phyloP scores from a whole-genome alignment of 1,140 invertebrate genomes.

The Trachymyrmex cornetzi region DNA sequence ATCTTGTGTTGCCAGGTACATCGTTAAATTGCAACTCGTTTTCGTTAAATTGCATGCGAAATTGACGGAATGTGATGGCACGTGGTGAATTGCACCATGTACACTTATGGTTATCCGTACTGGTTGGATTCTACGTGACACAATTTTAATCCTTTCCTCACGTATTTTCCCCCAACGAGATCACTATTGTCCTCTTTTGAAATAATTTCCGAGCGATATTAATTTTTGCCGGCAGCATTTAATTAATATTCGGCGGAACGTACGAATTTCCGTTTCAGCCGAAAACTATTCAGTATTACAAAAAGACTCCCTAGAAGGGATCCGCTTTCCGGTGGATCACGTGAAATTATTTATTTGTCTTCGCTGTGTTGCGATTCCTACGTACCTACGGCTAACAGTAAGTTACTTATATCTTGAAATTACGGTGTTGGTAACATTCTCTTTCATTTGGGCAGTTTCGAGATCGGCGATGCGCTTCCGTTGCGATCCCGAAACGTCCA shows the following conservation, averaged over 20 bases:
- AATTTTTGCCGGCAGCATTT: not conserved
- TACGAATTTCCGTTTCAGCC: not conserved
- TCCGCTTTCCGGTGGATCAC: not conserved
- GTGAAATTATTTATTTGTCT: slow-evolving; percentile 48
- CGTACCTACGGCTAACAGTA: slow-evolving; percentile 10
- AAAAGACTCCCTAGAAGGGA: slow-evolving; percentile 21
- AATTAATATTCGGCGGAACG: slow-evolving; percentile 35
- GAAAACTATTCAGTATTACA: slow-evolving; percentile 44
- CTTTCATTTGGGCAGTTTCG: slow-evolving; percentile 52
- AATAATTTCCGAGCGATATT: slow-evolving; percentile 6
- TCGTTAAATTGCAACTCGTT: slow-evolving; percentile 27
- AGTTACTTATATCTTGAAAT: slow-evolving; percentile 50
- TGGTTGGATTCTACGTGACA: slow-evolving; percentile 32
- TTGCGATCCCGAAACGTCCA: slow-evolving; percentile 56
- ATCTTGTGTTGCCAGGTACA: slow-evolving; percentile 17
- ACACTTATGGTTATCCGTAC: slow-evolving; percentile 24
- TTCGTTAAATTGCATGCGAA: slow-evolving; percentile 34
- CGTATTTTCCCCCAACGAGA: not conserved
- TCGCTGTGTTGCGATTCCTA: slow-evolving; percentile 43
- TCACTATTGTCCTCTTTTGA: not conserved
- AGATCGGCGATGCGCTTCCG: slow-evolving; percentile 34
- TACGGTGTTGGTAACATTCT: slow-evolving; percentile 39
- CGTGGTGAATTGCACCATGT: slow-evolving; percentile 50
- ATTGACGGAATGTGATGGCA: slow-evolving; percentile 40
- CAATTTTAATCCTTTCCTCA: slow-evolving; percentile 25